phyloP scores from a whole-genome alignment of 1,140 invertebrate genomes.

The Chelonus insularis region DNA sequence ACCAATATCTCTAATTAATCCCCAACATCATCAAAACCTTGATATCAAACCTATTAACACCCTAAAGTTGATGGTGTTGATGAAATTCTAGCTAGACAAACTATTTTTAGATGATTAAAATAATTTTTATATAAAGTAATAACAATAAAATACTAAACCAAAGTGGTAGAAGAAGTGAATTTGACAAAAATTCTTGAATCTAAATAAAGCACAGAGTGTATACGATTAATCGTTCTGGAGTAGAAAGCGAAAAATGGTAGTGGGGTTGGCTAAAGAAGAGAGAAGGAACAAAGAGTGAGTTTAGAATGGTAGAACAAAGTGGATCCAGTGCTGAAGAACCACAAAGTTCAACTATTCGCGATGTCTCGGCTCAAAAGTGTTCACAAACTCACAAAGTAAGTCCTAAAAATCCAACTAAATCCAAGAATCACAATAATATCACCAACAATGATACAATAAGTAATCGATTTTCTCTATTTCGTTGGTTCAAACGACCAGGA shows the following conservation, averaged over 20 bases:
- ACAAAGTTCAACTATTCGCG: slow-evolving; percentile 27
- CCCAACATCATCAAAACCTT: too few relatives aligned
- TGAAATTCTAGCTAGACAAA: too few relatives aligned
- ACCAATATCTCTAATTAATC: too few relatives aligned
- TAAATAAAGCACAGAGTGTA: slow-evolving; percentile 47
- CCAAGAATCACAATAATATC: neutral
- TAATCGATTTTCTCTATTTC: slow-evolving; percentile 48
- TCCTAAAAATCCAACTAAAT: too few relatives aligned
- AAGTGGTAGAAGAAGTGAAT: too few relatives aligned
- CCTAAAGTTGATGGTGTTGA: too few relatives aligned
- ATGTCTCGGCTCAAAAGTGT: slow-evolving; percentile 25
- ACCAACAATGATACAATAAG: slow-evolving; percentile 11
- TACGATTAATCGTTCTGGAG: neutral
- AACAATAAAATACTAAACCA: too few relatives aligned
- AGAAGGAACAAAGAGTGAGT: slow-evolving; percentile 21
- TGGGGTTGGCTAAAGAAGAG: slow-evolving; percentile 18
- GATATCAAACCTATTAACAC: too few relatives aligned
- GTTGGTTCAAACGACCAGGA: slow-evolving; percentile 47
- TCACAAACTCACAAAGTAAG: neutral
- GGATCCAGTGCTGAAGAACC: slow-evolving; percentile 33
- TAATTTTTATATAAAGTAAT: too few relatives aligned
- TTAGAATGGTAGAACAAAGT: slow-evolving; percentile 48
- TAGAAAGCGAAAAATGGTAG: slow-evolving; percentile 12
- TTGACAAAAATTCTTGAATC: slow-evolving; percentile 31
- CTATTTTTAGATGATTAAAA: too few relatives aligned